Percentiles rank a stretch among this genome's conserved stretches.
Conservation (phyloP, 1,140 invertebrate genomes). For the Carposina sasakii region DNA sequence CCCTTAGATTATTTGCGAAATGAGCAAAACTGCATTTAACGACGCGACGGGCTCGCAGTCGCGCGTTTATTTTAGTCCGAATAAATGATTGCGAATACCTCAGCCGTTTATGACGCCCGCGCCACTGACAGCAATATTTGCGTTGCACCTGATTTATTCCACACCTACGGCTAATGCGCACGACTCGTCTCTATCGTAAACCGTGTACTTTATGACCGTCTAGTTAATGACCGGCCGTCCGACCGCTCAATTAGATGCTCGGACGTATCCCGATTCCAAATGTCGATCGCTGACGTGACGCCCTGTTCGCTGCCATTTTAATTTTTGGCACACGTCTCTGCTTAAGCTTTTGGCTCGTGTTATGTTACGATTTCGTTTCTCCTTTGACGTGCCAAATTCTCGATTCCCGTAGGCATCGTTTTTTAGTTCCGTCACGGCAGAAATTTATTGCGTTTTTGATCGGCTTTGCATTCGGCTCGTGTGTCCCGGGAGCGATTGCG, state of each 20-base stretch:
- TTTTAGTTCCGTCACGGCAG: constrained; percentile 11
- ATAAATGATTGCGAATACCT: constrained; percentile 52
- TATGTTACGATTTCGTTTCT: constrained; percentile 24
- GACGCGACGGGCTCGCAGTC: constrained; percentile 39
- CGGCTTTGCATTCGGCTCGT: constrained; percentile 37
- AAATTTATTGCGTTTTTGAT: constrained; percentile 31
- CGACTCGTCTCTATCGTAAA: constrained; percentile 38
- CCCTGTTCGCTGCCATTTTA: too few species aligned
- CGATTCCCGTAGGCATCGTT: constrained; percentile 26
- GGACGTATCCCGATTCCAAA: too few species aligned
- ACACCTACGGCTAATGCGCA: constrained; percentile 27
- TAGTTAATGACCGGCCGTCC: constrained; percentile 31
- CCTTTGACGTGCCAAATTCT: constrained; percentile 32
- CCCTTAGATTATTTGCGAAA: constrained; percentile 52
- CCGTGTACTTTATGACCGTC: constrained; percentile 35
- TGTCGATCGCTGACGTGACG: too few species aligned
- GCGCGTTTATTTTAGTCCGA: constrained; percentile 44
- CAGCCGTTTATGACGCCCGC: constrained; percentile 45
- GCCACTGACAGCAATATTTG: constrained; percentile 47
- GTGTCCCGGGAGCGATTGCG: constrained; percentile 19
- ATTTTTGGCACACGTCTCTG: too few species aligned
- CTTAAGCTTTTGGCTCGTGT: too few species aligned
- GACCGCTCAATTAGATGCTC: constrained; percentile 40
- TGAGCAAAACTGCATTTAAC: constrained; percentile 58
- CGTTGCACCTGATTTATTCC: constrained; percentile 51